Evolutionary conservation across 2,888 invertebrate species (phyloP), one percentile per base, ranked within the genome.

Genomic region (Lasioglossum vierecki): DNA sequence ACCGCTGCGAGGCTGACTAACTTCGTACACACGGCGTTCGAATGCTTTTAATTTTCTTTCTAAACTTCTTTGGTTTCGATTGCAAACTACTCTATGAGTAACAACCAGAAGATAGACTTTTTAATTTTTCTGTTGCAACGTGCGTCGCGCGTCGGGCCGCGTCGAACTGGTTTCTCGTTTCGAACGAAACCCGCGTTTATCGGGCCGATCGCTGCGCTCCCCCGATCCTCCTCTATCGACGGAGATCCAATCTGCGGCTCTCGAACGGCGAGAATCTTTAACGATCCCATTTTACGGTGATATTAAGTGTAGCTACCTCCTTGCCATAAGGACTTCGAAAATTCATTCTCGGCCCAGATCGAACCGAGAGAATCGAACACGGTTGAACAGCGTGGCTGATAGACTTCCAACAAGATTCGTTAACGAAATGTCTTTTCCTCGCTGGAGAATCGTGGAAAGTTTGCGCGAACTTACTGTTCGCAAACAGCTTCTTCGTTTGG

Each of bases 151-250:
- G 35, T 66, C 35, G 35, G 3, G 18, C 18, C 66, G 73, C 63
- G 81, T 80, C 82, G 82, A 73, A 83, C 83, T 83, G 83, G 83
- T 83, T 83, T 83, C 83, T n/a, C 71, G 71, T 81, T 76, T 83
- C 83, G 83, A 76, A 81, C 82, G 82, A 76, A 83, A 83, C 66
- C 66, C 76, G 72, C 76, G 76, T 83, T 83, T 83, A 83, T 83
- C 83, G 66, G 72, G 66, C 4, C 26, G 39, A 76, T 82, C 82
- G 72, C 60, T 49, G 6, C 46, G 22, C 26, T 39, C 70, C 81
- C 75, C 57, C 46, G 53, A 53, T 13, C 70, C 39, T 53, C 22
- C 57, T 66, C 71, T 60, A 79, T 53, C 79, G 80, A 71, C 71
- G 30, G 26, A 35, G 57, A 63, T 60, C 46, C 71, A 26, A 81